Conservation (phyloP, 2,888 invertebrate genomes). For the Himalopsyche japonica region DNA sequence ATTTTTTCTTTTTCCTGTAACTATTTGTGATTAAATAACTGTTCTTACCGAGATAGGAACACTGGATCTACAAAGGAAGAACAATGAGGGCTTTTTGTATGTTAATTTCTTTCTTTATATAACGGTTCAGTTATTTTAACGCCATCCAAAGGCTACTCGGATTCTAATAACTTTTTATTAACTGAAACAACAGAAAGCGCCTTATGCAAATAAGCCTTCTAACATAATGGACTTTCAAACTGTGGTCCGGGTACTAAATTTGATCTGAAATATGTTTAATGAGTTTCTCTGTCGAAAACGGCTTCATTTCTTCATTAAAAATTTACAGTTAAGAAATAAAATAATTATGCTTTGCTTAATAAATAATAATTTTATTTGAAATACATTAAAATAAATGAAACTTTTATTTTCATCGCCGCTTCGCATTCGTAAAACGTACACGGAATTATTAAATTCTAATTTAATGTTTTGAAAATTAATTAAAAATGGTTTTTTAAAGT, state of each 20-base stretch:
- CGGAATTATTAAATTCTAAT: too few relatives aligned
- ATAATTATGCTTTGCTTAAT: not conserved
- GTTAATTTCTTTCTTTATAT: not conserved
- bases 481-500: too few relatives aligned
- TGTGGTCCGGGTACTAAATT: not conserved
- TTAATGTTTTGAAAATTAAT: not conserved
- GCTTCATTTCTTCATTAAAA: not conserved
- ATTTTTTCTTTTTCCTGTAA: not conserved
- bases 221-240: not conserved
- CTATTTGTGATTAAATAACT: not conserved
- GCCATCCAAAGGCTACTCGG: not conserved
- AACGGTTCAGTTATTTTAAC: conserved; percentile 6
- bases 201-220: not conserved
- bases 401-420: not conserved
- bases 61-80: not conserved
- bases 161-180: conserved; percentile 7
- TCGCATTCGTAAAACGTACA: not conserved
- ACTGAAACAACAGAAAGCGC: not conserved
- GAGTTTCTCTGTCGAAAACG: not conserved
- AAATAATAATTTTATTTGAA: not conserved
- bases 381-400: not conserved
- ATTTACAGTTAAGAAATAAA: not conserved
- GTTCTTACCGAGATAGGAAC: not conserved
- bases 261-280: not conserved
- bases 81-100: not conserved